Evolutionary conservation across 2,888 invertebrate species (phyloP).

Genomic region (Apamea epomidion): DNA sequence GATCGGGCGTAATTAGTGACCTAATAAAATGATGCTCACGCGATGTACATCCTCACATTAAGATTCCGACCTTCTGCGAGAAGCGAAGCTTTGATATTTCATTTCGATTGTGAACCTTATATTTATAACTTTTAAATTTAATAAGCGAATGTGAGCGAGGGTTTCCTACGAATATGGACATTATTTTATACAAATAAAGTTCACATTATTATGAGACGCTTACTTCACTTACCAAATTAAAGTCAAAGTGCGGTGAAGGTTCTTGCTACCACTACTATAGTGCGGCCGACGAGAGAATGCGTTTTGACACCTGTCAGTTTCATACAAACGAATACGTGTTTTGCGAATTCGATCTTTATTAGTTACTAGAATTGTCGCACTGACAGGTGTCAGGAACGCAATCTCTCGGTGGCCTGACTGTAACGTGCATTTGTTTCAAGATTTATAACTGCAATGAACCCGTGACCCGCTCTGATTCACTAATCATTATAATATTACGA

Average conservation of each 20-base stretch:
- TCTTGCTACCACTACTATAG: conserved; percentile 46
- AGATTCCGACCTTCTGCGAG: conserved; percentile 53
- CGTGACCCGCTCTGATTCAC: conserved; percentile 61
- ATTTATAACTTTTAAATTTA: not conserved
- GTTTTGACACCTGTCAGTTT: not conserved
- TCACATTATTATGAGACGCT: not conserved
- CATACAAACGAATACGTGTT: not conserved
- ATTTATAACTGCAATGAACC: conserved; percentile 61
- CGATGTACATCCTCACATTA: conserved; percentile 39
- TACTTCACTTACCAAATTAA: not conserved
- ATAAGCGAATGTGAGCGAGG: not conserved
- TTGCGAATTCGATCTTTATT: not conserved
- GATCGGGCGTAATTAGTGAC: conserved; percentile 48
- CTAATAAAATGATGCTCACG: conserved; percentile 52
- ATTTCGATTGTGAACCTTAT: not conserved
- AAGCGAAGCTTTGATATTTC: conserved; percentile 24
- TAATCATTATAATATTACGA: conserved; percentile 58
- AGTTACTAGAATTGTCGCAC: not conserved
- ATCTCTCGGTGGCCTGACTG: not conserved
- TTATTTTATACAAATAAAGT: not conserved
- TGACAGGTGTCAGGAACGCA: not conserved
- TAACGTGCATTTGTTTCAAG: conserved; percentile 53
- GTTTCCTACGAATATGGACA: not conserved
- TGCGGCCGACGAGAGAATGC: not conserved
- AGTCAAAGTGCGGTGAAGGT: not conserved